These are phyloP conservation scores for Carassius gibelio DNA, from an alignment of 2,113 vertebrate genomes.

Conservation along the genomic window DNA sequence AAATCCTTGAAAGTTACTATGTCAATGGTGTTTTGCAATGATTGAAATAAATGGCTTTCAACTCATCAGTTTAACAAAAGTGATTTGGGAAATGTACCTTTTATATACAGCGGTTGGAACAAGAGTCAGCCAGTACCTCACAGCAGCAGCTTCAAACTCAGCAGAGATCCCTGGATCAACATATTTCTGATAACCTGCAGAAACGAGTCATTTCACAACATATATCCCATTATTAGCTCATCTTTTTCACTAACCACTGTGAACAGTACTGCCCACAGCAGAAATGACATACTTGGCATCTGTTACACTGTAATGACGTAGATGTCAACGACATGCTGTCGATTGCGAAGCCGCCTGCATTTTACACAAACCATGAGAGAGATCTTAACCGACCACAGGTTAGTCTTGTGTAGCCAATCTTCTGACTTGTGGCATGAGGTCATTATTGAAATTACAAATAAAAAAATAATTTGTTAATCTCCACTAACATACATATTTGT, in stretches of 20 bases:
- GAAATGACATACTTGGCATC: conserved; percentile 49
- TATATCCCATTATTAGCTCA: background rate
- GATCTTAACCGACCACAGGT: conserved; percentile 63
- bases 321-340: background rate
- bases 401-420: conserved; percentile 12
- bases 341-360: conserved; percentile 38
- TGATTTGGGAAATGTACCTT: conserved; percentile 72
- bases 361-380: conserved; percentile 59
- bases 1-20: background rate
- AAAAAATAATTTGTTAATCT: no score
- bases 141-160: conserved; percentile 74
- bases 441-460: no score
- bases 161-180: conserved; percentile 81
- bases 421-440: conserved; percentile 7
- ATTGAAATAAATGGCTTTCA: background rate
- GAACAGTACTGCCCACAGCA: background rate
- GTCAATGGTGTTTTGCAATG: background rate
- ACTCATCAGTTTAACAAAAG: background rate
- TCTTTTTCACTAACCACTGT: background rate
- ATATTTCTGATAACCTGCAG: conserved; percentile 82
- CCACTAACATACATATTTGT: no score
- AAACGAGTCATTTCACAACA: background rate
- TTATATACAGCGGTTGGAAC: conserved; percentile 85
- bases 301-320: conserved; percentile 63
- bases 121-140: conserved; percentile 80